A percentile compares a stretch with the other conserved stretches of the same genome.
These are phyloP conservation scores for Octopus bimaculoides DNA, from an alignment of 1,140 invertebrate species.

Conservation along the genomic window DNA sequence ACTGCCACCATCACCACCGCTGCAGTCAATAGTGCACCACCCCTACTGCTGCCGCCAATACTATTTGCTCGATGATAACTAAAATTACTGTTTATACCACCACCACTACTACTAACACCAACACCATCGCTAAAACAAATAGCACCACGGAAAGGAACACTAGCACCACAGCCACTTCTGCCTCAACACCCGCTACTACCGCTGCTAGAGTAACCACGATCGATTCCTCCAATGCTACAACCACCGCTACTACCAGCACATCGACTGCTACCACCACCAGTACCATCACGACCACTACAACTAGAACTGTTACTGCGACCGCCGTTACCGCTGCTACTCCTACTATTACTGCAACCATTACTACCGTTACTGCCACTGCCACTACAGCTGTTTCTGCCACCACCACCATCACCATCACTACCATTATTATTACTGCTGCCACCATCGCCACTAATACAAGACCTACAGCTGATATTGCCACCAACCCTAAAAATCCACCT, in stretches of 20 bases:
- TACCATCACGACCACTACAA: constrained; percentile 13
- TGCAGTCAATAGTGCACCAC: not conserved
- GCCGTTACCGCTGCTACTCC: constrained; percentile 1
- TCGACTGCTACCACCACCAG: constrained; percentile 8
- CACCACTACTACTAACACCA: no score
- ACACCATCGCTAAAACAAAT: not conserved
- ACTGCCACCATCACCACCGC: no score
- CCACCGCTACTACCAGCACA: constrained; percentile 14
- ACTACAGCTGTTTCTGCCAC: no score
- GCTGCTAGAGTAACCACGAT: constrained; percentile 13
- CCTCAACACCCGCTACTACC: constrained; percentile 5
- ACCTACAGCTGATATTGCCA: no score
- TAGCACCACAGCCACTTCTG: constrained; percentile 10
- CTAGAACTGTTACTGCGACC: constrained; percentile 9
- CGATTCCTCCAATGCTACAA: constrained; percentile 5
- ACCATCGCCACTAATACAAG: no score
- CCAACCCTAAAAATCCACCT: no score
- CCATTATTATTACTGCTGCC: not conserved
- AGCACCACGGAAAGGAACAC: not conserved
- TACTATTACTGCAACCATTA: constrained; percentile 9
- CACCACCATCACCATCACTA: not conserved
- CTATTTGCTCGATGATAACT: not conserved
- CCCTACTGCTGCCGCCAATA: not conserved
- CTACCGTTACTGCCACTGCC: not conserved
- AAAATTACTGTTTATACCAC: not conserved